A percentile compares a stretch with the other conserved stretches of the same genome.
phyloP scores from a whole-genome alignment of 2,797 vertebrate genomes.

The Acipenser oxyrinchus region DNA sequence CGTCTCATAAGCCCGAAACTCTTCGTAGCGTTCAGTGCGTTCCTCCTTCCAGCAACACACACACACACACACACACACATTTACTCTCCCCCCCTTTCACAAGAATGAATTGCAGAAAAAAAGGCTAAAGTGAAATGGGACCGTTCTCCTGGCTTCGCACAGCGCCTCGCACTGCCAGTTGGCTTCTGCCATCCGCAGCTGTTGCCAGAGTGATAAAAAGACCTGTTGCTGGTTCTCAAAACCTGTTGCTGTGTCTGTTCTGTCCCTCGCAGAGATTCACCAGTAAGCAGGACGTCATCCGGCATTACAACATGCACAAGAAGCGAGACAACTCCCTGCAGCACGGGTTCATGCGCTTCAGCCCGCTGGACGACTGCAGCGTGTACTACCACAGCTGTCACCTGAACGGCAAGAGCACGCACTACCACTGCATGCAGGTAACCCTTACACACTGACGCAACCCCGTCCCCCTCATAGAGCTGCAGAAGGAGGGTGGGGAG shows the following conservation, averaged over 20 bases:
- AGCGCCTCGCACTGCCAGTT: constrained; percentile 46
- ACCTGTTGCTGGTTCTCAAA: constrained; percentile 62
- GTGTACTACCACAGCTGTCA: constrained; percentile 98
- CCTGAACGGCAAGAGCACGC: constrained; percentile 98
- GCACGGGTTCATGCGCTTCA: constrained; percentile 99
- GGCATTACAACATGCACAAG: constrained; percentile 99
- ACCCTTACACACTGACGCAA: constrained; percentile 10
- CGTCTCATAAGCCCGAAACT: not conserved
- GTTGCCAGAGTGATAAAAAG: constrained; percentile 60
- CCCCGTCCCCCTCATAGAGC: constrained; percentile 12
- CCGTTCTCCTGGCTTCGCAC: constrained; percentile 32
- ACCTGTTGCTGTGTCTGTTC: constrained; percentile 56
- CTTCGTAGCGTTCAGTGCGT: too few species aligned
- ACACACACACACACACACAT: not conserved
- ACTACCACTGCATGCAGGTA: constrained; percentile 99
- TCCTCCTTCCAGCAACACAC: not conserved
- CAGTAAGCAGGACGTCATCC: constrained; percentile 98
- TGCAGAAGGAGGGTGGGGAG: not conserved
- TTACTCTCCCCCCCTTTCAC: not conserved
- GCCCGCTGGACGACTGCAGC: constrained; percentile 97
- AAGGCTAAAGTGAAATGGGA: constrained; percentile 32
- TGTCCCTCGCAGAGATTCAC: constrained; percentile 86
- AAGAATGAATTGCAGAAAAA: constrained; percentile 10
- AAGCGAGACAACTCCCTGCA: constrained; percentile 97
- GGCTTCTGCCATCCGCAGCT: constrained; percentile 57